Evolutionary conservation across 2,113 vertebrate species (phyloP).

Genomic region (Centrocercus urophasianus): DNA sequence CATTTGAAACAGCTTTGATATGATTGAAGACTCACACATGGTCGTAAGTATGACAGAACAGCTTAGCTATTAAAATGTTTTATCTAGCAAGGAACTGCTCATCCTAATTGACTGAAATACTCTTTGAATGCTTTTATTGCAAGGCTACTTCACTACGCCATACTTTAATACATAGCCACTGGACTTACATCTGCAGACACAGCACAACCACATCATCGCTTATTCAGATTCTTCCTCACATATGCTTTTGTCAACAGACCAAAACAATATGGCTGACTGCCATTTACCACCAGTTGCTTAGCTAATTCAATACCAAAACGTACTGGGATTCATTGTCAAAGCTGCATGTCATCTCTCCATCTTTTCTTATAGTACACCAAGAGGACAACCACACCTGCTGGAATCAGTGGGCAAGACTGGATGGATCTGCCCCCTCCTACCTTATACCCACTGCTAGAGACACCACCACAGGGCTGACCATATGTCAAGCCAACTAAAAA

Average conservation of each 20-base stretch:
- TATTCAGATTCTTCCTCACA: constrained; percentile 44
- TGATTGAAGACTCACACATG: constrained; percentile 45
- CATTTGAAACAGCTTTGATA: constrained; percentile 60
- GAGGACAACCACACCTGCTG: constrained; percentile 27
- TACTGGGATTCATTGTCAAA: constrained; percentile 46
- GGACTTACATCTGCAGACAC: constrained; percentile 6
- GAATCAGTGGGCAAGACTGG: not conserved
- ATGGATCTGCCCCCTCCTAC: not conserved
- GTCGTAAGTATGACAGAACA: constrained; percentile 28
- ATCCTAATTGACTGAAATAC: constrained; percentile 51
- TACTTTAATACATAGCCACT: not conserved
- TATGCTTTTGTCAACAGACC: constrained; percentile 14
- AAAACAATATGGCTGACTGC: constrained; percentile 50
- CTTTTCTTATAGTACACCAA: constrained; percentile 5
- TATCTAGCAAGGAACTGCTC: constrained; percentile 43
- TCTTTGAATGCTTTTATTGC: constrained; percentile 38
- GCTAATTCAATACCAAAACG: constrained; percentile 37
- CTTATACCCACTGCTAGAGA: not conserved
- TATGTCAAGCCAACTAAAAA: constrained; percentile 60
- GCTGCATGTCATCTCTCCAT: constrained; percentile 36
- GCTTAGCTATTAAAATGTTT: constrained; percentile 54
- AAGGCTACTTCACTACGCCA: constrained; percentile 18
- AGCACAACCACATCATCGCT: constrained; percentile 38
- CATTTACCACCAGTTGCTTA: constrained; percentile 58
- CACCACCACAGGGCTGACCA: not conserved